phyloP scores from a whole-genome alignment of 2,113 vertebrate genomes.

The Struthidea cinerea region DNA sequence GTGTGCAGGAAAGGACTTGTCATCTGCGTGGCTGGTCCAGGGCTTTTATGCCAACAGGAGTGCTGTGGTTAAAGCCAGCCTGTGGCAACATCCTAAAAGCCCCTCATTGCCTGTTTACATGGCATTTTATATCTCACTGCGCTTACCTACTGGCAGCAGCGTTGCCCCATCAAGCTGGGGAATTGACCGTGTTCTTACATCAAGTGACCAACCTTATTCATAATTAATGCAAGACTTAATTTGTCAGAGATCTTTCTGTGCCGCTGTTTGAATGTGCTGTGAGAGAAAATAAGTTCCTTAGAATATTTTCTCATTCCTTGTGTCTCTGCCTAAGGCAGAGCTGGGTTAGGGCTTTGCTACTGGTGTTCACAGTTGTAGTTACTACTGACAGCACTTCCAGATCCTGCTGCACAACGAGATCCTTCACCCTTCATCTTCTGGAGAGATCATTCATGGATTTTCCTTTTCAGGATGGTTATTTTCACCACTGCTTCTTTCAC shows the following conservation, averaged over 20 bases:
- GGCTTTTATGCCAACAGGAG: neutral
- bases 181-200: neutral
- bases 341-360: neutral
- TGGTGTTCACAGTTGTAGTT: neutral
- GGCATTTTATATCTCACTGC: neutral
- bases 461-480: neutral
- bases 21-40: neutral
- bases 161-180: neutral
- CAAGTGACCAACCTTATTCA: neutral
- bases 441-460: neutral
- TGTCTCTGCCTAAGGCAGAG: neutral
- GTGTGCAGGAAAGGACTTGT: neutral
- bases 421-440: neutral
- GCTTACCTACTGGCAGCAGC: neutral
- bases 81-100: neutral
- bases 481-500: neutral
- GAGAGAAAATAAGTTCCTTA: neutral
- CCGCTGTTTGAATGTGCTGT: neutral
- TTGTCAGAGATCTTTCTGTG: neutral
- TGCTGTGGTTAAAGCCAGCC: neutral
- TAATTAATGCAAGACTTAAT: neutral
- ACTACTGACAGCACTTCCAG: neutral
- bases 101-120: neutral
- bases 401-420: neutral
- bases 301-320: accelerated